Percentiles rank a stretch among this genome's conserved stretches.
These are phyloP conservation scores for Chloromyia formosa DNA, from an alignment of 2,888 invertebrate genomes.

Conservation along the genomic window DNA sequence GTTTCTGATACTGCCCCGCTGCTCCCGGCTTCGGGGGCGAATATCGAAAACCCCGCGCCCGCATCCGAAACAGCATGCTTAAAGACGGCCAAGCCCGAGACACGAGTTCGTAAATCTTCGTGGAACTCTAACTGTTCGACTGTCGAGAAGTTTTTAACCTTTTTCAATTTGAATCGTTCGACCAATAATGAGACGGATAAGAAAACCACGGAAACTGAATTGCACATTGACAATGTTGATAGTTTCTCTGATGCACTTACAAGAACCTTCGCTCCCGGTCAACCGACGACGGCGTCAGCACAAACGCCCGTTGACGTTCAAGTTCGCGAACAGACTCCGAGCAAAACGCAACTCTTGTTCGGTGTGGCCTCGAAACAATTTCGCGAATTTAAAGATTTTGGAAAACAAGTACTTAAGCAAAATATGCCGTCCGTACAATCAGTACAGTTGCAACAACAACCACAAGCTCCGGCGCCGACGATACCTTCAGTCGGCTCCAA, in stretches of 20 bases:
- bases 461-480: neutral
- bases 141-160: slow-evolving; percentile 71
- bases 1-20: neutral
- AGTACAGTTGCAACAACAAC: slow-evolving; percentile 45
- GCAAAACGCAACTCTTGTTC: slow-evolving; percentile 56
- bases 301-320: slow-evolving; percentile 43
- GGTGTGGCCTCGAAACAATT: slow-evolving; percentile 61
- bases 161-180: slow-evolving; percentile 63
- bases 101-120: slow-evolving; percentile 69
- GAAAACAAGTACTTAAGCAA: slow-evolving; percentile 62
- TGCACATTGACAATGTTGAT: neutral
- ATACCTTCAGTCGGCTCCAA: slow-evolving; percentile 38
- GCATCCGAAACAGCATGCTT: slow-evolving; percentile 31
- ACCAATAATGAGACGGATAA: slow-evolving; percentile 27
- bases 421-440: slow-evolving; percentile 55
- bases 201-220: slow-evolving; percentile 21
- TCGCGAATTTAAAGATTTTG: slow-evolving; percentile 55
- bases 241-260: slow-evolving; percentile 13
- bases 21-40: neutral
- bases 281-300: slow-evolving; percentile 30
- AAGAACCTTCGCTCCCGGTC: slow-evolving; percentile 15
- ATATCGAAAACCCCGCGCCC: neutral
- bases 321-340: slow-evolving; percentile 51
- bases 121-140: slow-evolving; percentile 68
- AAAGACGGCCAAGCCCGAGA: slow-evolving; percentile 49